Evolutionary conservation across 2,888 invertebrate species (phyloP).

Genomic region (Cepaea hortensis): DNA sequence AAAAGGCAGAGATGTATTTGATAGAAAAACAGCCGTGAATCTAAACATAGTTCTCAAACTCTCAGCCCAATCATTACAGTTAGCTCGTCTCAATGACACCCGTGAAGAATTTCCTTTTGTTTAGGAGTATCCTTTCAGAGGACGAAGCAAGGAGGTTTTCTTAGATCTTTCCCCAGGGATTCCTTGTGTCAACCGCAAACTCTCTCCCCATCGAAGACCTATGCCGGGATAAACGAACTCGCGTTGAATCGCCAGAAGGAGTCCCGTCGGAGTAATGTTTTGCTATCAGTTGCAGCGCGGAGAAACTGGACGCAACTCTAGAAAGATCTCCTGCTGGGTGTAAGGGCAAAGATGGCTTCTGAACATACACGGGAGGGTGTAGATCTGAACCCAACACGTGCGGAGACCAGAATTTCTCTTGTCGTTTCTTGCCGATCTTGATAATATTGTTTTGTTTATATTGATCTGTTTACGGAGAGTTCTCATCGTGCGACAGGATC

Average conservation of each 20-base stretch:
- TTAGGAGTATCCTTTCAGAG: neutral
- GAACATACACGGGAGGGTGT: neutral
- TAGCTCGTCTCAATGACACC: constrained; percentile 16
- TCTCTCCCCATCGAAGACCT: neutral
- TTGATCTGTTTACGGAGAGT: constrained; percentile 29
- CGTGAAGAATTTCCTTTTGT: constrained; percentile 1
- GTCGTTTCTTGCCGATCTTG: constrained; percentile 27
- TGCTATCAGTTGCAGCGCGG: neutral
- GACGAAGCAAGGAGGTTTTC: neutral
- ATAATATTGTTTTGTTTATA: constrained; percentile 45
- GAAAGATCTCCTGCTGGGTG: no score
- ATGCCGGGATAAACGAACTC: neutral
- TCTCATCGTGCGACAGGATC: constrained; percentile 4
- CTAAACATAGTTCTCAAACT: constrained; percentile 3
- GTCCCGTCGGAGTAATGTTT: neutral
- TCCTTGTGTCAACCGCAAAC: neutral
- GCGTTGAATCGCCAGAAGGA: neutral
- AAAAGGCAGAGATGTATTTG: constrained; percentile 29
- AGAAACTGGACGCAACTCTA: neutral
- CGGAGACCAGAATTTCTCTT: constrained; percentile 11
- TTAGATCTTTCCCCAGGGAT: constrained; percentile 13
- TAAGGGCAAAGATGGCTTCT: neutral
- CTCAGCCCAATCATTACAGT: neutral
- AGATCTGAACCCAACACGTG: neutral
- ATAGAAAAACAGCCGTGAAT: neutral